Evolutionary conservation across 1,140 invertebrate species (phyloP).

Genomic region (Steinernema feltiae): DNA sequence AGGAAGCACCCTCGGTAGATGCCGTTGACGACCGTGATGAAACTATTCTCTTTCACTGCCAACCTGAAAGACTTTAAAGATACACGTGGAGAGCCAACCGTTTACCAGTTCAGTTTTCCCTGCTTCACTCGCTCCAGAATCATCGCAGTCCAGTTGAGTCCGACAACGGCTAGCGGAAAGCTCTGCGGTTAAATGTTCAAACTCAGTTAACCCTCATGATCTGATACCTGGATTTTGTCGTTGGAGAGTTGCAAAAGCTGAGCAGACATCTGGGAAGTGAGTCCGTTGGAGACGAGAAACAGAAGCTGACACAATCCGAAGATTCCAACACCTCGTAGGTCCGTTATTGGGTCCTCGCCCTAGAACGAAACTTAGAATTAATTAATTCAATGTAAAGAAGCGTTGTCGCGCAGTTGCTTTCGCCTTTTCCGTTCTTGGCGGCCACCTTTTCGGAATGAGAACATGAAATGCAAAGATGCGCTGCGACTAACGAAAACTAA

Average conservation of each 20-base stretch:
- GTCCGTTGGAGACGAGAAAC: constrained; percentile 11
- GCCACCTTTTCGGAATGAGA: no score
- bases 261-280: not conserved
- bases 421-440: no score
- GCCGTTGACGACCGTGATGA: constrained; percentile 17
- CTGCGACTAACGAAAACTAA: no score
- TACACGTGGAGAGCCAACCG: not conserved
- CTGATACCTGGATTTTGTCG: constrained; percentile 15
- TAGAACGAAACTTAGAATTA: no score
- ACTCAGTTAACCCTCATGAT: not conserved
- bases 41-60: constrained; percentile 10
- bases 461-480: no score
- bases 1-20: constrained; percentile 18
- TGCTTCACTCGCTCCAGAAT: constrained; percentile 15
- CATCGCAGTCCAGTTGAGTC: constrained; percentile 13
- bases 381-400: no score
- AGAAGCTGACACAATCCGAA: not conserved
- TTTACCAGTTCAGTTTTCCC: constrained; percentile 16
- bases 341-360: not conserved
- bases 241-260: constrained; percentile 10
- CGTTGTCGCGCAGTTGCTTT: no score
- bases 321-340: not conserved
- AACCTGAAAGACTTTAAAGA: constrained; percentile 5
- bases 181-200: not conserved
- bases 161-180: constrained; percentile 13